Base-by-base conservation (phyloP, 1,140 invertebrate genomes). In the Aphidius ervi region DNA sequence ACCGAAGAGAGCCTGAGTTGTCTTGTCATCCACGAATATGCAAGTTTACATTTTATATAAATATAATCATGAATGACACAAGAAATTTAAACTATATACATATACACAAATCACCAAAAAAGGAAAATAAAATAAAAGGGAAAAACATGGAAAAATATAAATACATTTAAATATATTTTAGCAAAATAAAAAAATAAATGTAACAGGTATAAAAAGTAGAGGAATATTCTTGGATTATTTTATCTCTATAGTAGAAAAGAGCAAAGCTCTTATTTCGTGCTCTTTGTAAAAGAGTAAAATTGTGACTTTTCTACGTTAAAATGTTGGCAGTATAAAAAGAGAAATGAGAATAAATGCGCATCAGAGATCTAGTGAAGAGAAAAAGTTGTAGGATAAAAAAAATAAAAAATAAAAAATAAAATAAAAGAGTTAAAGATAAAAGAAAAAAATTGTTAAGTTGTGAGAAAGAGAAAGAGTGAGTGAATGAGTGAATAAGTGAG, bases 261-360 rank as follows among this genome's bases (percentile, higher is more conserved):
- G 52, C 39, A 31, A 31, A 31, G 23, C 23, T 31, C 23, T 31
- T 31, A 31, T 31, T 31, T 46, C 43, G 42, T 49, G 46, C n/a
- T 56, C 60, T 57, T 62, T 62, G 60, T 57, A 57, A 55, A 31
- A 31, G 23, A 57, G 60, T 56, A 43, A 62, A 56, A 62, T 61
- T 61, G 59, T 61, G 52, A 56, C 60, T 62, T 56, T 54, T 37
- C 8, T 8, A 7, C 10, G 55, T 45, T 57, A 57, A 62, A 46
- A 46, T 55, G 40, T 54, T 42, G 52, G 49, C 23, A 37, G 31
- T 37, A 52, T 52, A 37, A 20, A 54, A 40, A 54, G 52, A 42
- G 52, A 41, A 40, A 54, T n/a, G n/a, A 10, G 40, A 10, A 39
- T 10, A n/a, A 37, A 31, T 31, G 23, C 23, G 23, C 23, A 31